Percentiles rank a stretch among this genome's conserved stretches.
These are phyloP conservation scores for Wiebesia pumilae DNA, from an alignment of 1,140 invertebrate species.

Conservation along the genomic window DNA sequence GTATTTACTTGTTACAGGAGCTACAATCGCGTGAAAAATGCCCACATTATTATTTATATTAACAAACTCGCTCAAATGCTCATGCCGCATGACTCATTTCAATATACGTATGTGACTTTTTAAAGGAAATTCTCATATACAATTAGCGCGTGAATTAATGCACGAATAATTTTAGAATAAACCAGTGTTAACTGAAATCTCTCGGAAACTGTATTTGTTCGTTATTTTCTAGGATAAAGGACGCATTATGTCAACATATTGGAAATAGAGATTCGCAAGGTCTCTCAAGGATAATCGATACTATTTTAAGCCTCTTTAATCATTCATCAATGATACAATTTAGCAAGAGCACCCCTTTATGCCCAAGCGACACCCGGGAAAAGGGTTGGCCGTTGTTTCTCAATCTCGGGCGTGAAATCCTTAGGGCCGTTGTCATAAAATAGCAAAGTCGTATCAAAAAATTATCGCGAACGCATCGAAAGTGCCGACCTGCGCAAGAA, in stretches of 20 bases:
- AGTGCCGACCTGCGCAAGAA: constrained; percentile 6
- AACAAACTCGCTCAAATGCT: background rate
- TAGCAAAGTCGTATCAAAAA: background rate
- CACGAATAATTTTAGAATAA: too few relatives aligned
- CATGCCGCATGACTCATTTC: too few relatives aligned
- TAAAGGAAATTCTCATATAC: too few relatives aligned
- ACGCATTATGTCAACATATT: background rate
- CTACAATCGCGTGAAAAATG: background rate
- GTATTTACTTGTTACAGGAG: background rate
- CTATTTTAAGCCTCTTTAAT: background rate
- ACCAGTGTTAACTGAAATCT: too few relatives aligned
- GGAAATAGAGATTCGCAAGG: background rate
- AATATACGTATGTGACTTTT: too few relatives aligned
- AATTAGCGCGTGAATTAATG: too few relatives aligned
- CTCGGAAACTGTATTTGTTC: too few relatives aligned
- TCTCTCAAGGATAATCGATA: background rate
- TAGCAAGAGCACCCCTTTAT: background rate
- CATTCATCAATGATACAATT: background rate
- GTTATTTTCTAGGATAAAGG: too few relatives aligned
- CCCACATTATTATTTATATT: background rate
- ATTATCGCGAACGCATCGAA: constrained; percentile 35
- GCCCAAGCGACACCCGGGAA: background rate
- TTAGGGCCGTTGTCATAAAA: background rate
- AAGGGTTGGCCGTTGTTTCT: too few relatives aligned
- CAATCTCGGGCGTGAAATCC: background rate